These are phyloP conservation scores for Drosophila kepulauana DNA, from an alignment of 1,140 invertebrate species.

Conservation along the genomic window DNA sequence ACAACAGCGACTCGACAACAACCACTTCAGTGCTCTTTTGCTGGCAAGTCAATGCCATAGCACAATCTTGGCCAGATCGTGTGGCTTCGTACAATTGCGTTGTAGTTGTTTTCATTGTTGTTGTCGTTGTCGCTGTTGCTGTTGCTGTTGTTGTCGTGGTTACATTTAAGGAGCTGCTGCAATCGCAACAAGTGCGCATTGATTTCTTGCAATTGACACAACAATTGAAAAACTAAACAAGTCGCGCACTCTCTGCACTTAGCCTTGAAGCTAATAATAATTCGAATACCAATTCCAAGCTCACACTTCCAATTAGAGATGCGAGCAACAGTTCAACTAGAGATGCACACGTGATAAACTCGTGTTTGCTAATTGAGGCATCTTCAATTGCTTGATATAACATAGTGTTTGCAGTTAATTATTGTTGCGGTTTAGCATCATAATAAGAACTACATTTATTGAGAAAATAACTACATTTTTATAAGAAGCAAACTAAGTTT, in stretches of 20 bases:
- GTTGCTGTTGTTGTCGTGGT: constrained; percentile 14
- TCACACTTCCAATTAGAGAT: constrained; percentile 52
- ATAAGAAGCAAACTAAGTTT: too few species aligned
- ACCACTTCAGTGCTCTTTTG: constrained; percentile 13
- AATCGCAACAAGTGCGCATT: constrained; percentile 53
- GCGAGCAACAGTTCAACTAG: neutral
- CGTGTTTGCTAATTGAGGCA: neutral
- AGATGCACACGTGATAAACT: constrained; percentile 1
- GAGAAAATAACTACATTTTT: too few species aligned
- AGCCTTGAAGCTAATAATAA: constrained; percentile 69
- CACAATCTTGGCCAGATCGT: constrained; percentile 41
- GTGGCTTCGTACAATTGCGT: constrained; percentile 25
- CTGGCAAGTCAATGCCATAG: constrained; percentile 42
- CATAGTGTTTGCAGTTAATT: too few species aligned
- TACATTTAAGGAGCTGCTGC: constrained; percentile 53
- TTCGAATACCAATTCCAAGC: constrained; percentile 32
- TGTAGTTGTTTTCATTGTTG: neutral
- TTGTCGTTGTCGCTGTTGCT: constrained; percentile 1
- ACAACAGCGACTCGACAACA: neutral
- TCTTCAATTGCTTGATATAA: neutral
- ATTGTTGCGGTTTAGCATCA: neutral
- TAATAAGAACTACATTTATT: too few species aligned
- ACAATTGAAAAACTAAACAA: constrained; percentile 63
- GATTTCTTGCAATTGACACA: constrained; percentile 64
- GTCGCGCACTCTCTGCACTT: constrained; percentile 45